These are phyloP conservation scores for Clepsis dumicolana DNA, from an alignment of 2,888 invertebrate genomes.

Conservation along the genomic window DNA sequence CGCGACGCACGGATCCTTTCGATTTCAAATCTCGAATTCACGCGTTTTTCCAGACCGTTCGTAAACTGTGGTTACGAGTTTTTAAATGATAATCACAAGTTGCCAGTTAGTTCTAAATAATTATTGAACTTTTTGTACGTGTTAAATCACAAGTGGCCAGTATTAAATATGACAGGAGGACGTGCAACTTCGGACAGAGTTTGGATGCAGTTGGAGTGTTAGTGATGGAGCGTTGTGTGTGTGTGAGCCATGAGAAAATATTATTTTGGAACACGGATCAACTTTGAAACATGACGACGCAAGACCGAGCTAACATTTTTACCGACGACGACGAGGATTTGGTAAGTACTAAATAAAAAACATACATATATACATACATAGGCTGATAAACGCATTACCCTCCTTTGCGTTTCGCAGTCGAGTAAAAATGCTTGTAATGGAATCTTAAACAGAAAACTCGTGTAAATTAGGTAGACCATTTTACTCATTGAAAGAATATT, in stretches of 20 bases:
- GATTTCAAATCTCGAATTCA: constrained; percentile 47
- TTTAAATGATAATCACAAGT: constrained; percentile 21
- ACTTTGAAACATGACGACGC: constrained; percentile 74
- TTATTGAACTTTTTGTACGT: constrained; percentile 8
- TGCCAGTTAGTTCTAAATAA: background rate
- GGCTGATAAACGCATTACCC: background rate
- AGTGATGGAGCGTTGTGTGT: constrained; percentile 66
- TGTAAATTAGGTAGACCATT: too few relatives aligned
- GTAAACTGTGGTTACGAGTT: too few relatives aligned
- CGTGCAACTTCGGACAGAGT: constrained; percentile 47
- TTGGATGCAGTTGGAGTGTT: constrained; percentile 81
- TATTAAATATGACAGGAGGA: constrained; percentile 20
- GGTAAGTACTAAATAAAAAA: constrained; percentile 60
- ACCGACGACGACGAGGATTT: constrained; percentile 80
- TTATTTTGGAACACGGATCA: constrained; percentile 57
- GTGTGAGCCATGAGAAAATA: constrained; percentile 76
- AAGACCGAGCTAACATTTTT: constrained; percentile 78
- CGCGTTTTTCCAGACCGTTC: constrained; percentile 35
- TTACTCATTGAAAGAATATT: too few relatives aligned
- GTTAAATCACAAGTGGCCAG: background rate
- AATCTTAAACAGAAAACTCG: too few relatives aligned
- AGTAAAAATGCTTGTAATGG: background rate
- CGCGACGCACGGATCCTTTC: constrained; percentile 55
- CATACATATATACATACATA: background rate
- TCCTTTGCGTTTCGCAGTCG: background rate